These are phyloP conservation scores for Habropoda laboriosa DNA, from an alignment of 1,140 invertebrate genomes.

Conservation along the genomic window DNA sequence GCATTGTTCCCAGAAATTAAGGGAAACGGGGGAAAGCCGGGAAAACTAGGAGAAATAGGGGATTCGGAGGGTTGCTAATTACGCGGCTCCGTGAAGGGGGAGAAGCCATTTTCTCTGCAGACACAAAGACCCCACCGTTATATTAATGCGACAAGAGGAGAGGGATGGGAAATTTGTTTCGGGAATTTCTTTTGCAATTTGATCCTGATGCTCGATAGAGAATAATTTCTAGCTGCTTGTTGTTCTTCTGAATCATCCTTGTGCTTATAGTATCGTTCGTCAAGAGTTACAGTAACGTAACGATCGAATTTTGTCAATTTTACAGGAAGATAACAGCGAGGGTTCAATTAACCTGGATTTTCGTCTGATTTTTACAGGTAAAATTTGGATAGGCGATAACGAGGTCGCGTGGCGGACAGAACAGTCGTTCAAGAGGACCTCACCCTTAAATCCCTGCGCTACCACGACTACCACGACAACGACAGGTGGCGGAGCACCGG, in stretches of 20 bases:
- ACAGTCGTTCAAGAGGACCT: slow-evolving; percentile 76
- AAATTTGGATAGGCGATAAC: slow-evolving; percentile 79
- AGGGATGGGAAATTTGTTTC: slow-evolving; percentile 52
- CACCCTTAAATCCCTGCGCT: slow-evolving; percentile 73
- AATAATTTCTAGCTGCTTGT: background rate
- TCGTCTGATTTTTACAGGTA: slow-evolving; percentile 68
- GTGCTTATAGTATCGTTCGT: background rate
- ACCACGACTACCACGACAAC: slow-evolving; percentile 72
- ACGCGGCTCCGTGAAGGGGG: slow-evolving; percentile 67
- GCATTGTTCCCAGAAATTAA: slow-evolving; percentile 80
- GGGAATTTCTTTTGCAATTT: slow-evolving; percentile 55
- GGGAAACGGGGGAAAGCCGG: slow-evolving; percentile 77
- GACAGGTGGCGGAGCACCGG: slow-evolving; percentile 71
- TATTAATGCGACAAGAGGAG: slow-evolving; percentile 70
- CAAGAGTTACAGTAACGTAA: background rate
- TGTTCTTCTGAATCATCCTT: slow-evolving; percentile 13
- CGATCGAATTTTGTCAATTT: no score
- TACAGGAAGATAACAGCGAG: no score
- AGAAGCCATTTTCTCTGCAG: slow-evolving; percentile 68
- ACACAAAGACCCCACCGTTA: slow-evolving; percentile 54
- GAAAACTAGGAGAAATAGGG: slow-evolving; percentile 66
- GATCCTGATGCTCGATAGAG: slow-evolving; percentile 34
- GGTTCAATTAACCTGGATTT: background rate
- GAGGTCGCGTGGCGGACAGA: slow-evolving; percentile 79
- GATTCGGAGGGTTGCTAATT: slow-evolving; percentile 75